Conservation (phyloP, 2,797 vertebrate genomes). For the Taenioides sp. region DNA sequence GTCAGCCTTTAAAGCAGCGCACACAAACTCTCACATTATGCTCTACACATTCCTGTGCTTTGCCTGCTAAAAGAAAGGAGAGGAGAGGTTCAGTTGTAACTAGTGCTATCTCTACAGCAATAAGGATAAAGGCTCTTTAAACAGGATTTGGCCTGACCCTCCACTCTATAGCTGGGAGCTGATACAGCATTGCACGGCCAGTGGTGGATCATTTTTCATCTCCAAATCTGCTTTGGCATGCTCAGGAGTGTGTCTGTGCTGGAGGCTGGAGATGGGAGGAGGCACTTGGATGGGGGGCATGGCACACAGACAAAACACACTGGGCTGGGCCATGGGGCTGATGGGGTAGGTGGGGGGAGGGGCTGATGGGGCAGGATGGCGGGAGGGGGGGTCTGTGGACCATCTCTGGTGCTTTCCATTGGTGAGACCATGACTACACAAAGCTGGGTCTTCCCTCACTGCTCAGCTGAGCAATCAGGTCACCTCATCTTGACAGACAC, state of each 20-base stretch:
- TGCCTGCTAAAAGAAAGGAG: constrained; percentile 18
- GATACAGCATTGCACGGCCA: constrained; percentile 56
- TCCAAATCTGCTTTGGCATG: constrained; percentile 74
- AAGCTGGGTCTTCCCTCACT: constrained; percentile 75
- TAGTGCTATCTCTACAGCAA: constrained; percentile 46
- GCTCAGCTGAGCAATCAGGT: constrained; percentile 86
- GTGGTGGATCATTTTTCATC: constrained; percentile 73
- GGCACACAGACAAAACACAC: constrained; percentile 37
- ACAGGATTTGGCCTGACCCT: constrained; percentile 64
- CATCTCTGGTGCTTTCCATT: constrained; percentile 48
- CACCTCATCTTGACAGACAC: constrained; percentile 75
- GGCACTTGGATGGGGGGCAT: constrained; percentile 8
- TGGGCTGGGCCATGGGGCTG: constrained; percentile 13
- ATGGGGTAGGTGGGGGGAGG: constrained; percentile 8
- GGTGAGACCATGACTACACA: constrained; percentile 62
- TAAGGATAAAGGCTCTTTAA: constrained; percentile 60
- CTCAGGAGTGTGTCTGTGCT: constrained; percentile 39
- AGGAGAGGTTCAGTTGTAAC: constrained; percentile 32
- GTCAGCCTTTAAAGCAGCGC: constrained; percentile 33
- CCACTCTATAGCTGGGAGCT: constrained; percentile 65
- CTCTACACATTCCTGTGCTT: constrained; percentile 26
- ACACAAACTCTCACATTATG: constrained; percentile 33
- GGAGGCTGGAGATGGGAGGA: constrained; percentile 19
- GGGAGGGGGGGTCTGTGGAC: constrained; percentile 49
- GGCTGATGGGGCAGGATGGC: constrained; percentile 24